phyloP scores from a whole-genome alignment of 2,113 vertebrate genomes.

The Phaethon lepturus region DNA sequence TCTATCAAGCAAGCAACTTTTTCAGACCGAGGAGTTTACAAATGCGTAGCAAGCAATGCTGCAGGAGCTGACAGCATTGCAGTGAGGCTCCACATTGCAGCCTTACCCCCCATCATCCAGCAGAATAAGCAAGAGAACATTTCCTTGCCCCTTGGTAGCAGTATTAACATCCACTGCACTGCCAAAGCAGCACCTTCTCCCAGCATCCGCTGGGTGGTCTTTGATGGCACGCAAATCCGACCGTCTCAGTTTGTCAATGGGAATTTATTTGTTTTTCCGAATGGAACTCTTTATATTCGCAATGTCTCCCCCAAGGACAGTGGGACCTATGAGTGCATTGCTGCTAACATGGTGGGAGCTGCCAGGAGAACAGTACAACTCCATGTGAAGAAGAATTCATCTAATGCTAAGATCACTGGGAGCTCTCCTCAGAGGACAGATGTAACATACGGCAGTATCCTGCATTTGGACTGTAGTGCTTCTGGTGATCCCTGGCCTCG shows the following conservation, averaged over 20 bases:
- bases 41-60: slow-evolving; percentile 86
- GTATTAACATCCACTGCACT: slow-evolving; percentile 82
- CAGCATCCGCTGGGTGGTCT: slow-evolving; percentile 83
- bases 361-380: slow-evolving; percentile 80
- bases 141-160: slow-evolving; percentile 77
- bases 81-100: slow-evolving; percentile 82
- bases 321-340: slow-evolving; percentile 87
- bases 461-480: slow-evolving; percentile 86
- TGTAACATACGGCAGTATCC: slow-evolving; percentile 81
- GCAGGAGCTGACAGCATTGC: slow-evolving; percentile 84
- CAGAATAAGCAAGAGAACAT: slow-evolving; percentile 81
- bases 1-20: slow-evolving; percentile 77
- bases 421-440: slow-evolving; percentile 83
- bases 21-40: slow-evolving; percentile 85
- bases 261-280: slow-evolving; percentile 86
- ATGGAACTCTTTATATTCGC: slow-evolving; percentile 88
- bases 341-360: slow-evolving; percentile 80
- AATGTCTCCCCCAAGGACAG: slow-evolving; percentile 69
- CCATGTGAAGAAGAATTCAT: slow-evolving; percentile 63
- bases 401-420: slow-evolving; percentile 83
- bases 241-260: slow-evolving; percentile 82
- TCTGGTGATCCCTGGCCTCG: slow-evolving; percentile 87
- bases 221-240: slow-evolving; percentile 79
- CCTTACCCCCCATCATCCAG: slow-evolving; percentile 82
- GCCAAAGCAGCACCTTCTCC: slow-evolving; percentile 82